Percentiles rank a stretch among this genome's conserved stretches.
phyloP scores from a whole-genome alignment of 2,113 vertebrate species.

The Loxodonta africana region DNA sequence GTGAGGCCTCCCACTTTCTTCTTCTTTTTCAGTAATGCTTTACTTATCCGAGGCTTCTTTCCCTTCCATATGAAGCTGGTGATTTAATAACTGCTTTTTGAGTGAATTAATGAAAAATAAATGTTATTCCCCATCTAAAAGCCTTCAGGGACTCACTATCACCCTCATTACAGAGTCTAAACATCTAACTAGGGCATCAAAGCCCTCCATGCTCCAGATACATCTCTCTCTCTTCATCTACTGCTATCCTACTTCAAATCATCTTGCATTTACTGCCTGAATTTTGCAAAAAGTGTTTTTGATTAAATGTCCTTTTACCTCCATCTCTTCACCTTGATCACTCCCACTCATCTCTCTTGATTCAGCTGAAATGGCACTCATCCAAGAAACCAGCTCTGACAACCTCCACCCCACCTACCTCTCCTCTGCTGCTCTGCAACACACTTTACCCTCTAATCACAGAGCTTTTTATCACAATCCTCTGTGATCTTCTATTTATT shows the following conservation, averaged over 20 bases:
- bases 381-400: background rate
- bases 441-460: background rate
- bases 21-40: no score
- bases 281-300: background rate
- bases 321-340: background rate
- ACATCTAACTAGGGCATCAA: background rate
- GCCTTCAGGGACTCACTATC: background rate
- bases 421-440: background rate
- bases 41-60: no score
- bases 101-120: slow-evolving; percentile 6
- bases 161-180: background rate
- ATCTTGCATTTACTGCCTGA: background rate
- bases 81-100: background rate
- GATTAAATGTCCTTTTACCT: background rate
- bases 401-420: background rate
- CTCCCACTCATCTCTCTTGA: background rate
- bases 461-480: background rate
- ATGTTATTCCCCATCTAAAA: background rate
- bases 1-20: no score
- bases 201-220: background rate
- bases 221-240: background rate
- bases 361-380: background rate
- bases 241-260: background rate
- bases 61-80: no score
- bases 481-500: background rate